Conservation (phyloP, 2,797 vertebrate species). For the Aplochiton taeniatus region DNA sequence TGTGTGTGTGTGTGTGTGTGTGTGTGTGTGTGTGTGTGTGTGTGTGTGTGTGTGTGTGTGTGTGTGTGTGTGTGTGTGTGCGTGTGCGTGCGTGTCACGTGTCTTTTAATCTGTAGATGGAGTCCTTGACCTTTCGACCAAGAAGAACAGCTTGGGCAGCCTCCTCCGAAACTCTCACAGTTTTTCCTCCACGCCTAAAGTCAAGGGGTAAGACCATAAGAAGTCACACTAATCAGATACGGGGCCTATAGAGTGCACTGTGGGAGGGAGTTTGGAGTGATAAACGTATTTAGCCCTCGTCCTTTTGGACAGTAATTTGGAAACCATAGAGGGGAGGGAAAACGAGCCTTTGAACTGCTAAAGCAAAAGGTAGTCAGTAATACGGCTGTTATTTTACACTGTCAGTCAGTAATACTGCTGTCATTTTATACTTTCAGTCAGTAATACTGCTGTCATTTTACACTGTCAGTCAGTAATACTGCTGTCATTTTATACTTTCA, state of each 20-base stretch:
- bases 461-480: too few species aligned
- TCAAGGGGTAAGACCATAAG: slow-evolving; percentile 87
- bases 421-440: too few species aligned
- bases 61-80: background rate
- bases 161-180: slow-evolving; percentile 82
- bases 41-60: slow-evolving; percentile 2
- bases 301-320: too few species aligned
- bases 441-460: too few species aligned
- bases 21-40: background rate
- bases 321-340: too few species aligned
- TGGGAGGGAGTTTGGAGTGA: background rate
- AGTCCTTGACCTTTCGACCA: slow-evolving; percentile 97
- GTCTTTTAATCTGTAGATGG: slow-evolving; percentile 81
- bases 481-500: too few species aligned
- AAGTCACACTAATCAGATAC: background rate
- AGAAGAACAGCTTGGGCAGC: slow-evolving; percentile 85
- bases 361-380: too few species aligned
- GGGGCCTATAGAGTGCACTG: background rate
- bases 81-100: background rate
- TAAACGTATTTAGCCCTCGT: too few species aligned
- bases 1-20: background rate
- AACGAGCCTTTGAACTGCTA: too few species aligned
- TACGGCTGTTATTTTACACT: too few species aligned
- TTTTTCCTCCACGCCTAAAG: slow-evolving; percentile 77
- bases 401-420: too few species aligned